Evolutionary conservation across 2,113 vertebrate species (phyloP).

Genomic region (Lophura nycthemera): DNA sequence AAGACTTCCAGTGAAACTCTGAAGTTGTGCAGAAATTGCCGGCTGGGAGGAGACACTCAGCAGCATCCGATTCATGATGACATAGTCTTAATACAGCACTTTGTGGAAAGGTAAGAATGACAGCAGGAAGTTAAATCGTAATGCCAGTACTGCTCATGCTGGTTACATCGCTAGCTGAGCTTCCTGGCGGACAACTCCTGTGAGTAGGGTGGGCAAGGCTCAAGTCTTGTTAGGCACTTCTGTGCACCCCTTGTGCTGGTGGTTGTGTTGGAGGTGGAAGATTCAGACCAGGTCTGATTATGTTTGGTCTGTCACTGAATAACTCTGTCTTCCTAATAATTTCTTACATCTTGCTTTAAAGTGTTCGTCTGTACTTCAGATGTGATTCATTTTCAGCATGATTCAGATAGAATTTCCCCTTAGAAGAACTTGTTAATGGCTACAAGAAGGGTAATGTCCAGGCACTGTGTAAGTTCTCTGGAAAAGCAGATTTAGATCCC

Average conservation of each 20-base stretch:
- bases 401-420: neutral
- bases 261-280: neutral
- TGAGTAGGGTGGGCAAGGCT: rapidly evolving
- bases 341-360: neutral
- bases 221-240: neutral
- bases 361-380: neutral
- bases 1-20: neutral
- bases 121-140: conserved; percentile 5
- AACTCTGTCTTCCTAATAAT: neutral
- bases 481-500: neutral
- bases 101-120: neutral
- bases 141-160: neutral
- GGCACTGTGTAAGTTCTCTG: neutral
- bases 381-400: neutral
- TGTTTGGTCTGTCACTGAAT: neutral
- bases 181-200: neutral
- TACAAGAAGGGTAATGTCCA: neutral
- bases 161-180: neutral
- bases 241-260: neutral
- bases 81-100: neutral
- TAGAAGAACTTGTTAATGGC: neutral
- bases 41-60: neutral
- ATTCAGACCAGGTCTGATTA: neutral
- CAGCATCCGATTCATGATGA: rapidly evolving
- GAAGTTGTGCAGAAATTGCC: neutral